These are phyloP conservation scores for Trichoplusia ni DNA, from an alignment of 1,140 invertebrate species.

Conservation along the genomic window DNA sequence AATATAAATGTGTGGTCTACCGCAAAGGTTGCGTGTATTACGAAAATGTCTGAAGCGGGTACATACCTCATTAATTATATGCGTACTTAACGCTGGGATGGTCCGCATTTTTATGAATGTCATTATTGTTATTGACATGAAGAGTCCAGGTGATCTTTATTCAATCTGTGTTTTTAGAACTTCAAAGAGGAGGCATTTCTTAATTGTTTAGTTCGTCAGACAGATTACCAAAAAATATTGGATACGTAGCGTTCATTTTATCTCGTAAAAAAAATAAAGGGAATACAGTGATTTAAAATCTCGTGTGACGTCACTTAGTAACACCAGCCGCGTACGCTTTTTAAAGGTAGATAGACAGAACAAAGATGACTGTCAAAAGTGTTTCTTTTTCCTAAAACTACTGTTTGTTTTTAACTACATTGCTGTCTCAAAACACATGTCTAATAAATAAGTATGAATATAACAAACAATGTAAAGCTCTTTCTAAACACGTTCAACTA, in stretches of 20 bases:
- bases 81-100: background rate
- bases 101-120: background rate
- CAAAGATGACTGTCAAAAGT: too few species aligned
- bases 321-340: too few species aligned
- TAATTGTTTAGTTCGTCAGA: too few species aligned
- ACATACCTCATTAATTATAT: constrained; percentile 30
- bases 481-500: constrained; percentile 24
- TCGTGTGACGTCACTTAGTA: too few species aligned
- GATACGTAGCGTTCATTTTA: too few species aligned
- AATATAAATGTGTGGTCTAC: constrained; percentile 30
- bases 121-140: background rate
- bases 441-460: constrained; percentile 7
- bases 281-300: too few species aligned
- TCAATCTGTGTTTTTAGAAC: background rate
- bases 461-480: constrained; percentile 9
- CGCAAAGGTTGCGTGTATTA: constrained; percentile 21
- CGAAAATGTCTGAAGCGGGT: constrained; percentile 4
- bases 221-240: too few species aligned
- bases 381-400: constrained; percentile 7
- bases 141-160: background rate
- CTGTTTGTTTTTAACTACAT: background rate
- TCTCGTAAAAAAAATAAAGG: too few species aligned
- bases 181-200: too few species aligned
- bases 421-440: constrained; percentile 1
- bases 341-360: too few species aligned